A percentile compares a stretch with the other conserved stretches of the same genome.
Evolutionary conservation across 2,113 vertebrate genomes (phyloP).

Genomic region (Progne subis): DNA sequence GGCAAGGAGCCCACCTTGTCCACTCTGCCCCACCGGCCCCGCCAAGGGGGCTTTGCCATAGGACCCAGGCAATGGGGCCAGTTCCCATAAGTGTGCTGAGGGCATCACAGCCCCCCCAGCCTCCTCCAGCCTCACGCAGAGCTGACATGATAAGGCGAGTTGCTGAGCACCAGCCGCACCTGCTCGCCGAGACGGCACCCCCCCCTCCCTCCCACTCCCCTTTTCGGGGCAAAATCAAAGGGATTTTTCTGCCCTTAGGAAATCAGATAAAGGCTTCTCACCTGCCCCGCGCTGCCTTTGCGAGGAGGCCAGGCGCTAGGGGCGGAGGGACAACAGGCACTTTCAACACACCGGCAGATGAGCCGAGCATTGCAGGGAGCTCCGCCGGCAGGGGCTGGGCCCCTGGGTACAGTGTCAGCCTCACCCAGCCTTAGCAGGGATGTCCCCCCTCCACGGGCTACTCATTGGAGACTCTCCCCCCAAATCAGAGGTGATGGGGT

Average conservation of each 20-base stretch:
- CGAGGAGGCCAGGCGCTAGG: not conserved
- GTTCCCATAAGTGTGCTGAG: not conserved
- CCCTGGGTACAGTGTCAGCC: not conserved
- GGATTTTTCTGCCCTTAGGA: slow-evolving; percentile 71
- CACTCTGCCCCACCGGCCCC: not conserved
- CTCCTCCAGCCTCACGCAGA: not conserved
- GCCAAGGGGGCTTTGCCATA: fast-evolving
- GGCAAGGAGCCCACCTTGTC: not conserved
- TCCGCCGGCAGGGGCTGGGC: not conserved
- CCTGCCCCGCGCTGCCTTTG: slow-evolving; percentile 50
- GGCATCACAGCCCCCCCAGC: fast-evolving
- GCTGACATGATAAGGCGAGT: slow-evolving; percentile 37
- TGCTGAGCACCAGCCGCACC: slow-evolving; percentile 42
- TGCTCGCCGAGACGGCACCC: not conserved
- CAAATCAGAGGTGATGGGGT: too few species aligned
- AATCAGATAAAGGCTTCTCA: slow-evolving; percentile 73
- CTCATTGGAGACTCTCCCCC: not conserved
- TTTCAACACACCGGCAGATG: slow-evolving; percentile 45
- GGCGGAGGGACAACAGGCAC: slow-evolving; percentile 51
- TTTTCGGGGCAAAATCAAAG: slow-evolving; percentile 66
- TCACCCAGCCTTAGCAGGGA: not conserved
- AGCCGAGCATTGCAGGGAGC: not conserved
- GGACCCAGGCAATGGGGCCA: too few species aligned
- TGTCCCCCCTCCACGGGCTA: not conserved
- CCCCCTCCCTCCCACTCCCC: slow-evolving; percentile 12